Evolutionary conservation across 2,113 vertebrate species (phyloP), one percentile per base, ranked within the genome.

Genomic region (Zingel zingel): DNA sequence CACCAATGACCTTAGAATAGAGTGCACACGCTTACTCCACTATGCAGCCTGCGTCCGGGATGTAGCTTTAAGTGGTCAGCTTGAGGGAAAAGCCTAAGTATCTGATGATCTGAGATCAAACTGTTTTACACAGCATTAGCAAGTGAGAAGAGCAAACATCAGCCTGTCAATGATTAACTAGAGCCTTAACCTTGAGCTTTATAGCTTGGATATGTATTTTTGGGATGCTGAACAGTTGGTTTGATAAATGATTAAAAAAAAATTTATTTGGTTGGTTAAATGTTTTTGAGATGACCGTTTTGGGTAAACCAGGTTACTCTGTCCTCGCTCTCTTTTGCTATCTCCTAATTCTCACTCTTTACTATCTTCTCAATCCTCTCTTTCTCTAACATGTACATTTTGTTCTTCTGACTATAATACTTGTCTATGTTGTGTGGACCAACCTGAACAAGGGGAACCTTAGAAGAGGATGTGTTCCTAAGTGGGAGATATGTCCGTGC

Each of bases 41-140:
- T 69, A 47, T 54, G 57, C 33, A 77, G 45, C 43, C 33, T 11
- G 50, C 43, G 69, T 23, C 69, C 62, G 71, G 72, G 79, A 51
- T 81, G 74, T 11, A 76, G 57, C 67, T 62, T 81, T 66, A 74
- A 72, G 74, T 78, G 77, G 30, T 58, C 73, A 81, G 50, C 23
- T 79, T 66, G 62, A 71, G 48, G 33, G 33, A 64, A 75, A 39
- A 76, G 72, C 33, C 67, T 82, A 64, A 74, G 61, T 33, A 48
- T 74, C 63, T 83, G 39, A 43, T 86, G 75, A 87, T 82, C 78
- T 77, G 56, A 79, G 47, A 57, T 73, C 50, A 84, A 72, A 83
- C 83, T 63, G 25, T 57, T 83, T 86, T 56, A 75, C 50, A 83
- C 65, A 59, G 57, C 54, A 71, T 80, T 84, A 84, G 53, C 68